Conservation (phyloP, 2,113 vertebrate species). For the Spermophilus dauricus region DNA sequence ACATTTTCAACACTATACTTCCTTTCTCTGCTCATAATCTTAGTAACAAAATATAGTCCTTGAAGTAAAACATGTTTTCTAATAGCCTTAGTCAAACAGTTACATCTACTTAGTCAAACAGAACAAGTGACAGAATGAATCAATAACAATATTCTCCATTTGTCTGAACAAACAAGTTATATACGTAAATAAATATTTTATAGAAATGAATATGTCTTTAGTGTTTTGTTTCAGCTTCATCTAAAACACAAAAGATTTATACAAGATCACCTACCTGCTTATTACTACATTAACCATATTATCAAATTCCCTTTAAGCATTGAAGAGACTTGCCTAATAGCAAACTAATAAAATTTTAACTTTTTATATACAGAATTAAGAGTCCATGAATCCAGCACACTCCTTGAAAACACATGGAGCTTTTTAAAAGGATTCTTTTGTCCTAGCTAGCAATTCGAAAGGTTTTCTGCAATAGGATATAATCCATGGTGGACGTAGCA, state of each 20-base stretch:
- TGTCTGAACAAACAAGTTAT: slow-evolving; percentile 82
- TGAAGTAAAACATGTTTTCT: slow-evolving; percentile 80
- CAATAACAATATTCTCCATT: slow-evolving; percentile 78
- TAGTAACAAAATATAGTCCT: slow-evolving; percentile 86
- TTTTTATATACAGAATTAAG: slow-evolving; percentile 81
- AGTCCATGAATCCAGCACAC: slow-evolving; percentile 78
- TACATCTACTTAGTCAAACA: slow-evolving; percentile 55
- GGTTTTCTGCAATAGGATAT: slow-evolving; percentile 70
- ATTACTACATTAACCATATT: slow-evolving; percentile 73
- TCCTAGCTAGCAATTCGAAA: slow-evolving; percentile 73
- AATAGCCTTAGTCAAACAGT: slow-evolving; percentile 74
- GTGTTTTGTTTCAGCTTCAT: slow-evolving; percentile 70
- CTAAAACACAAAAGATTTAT: slow-evolving; percentile 69
- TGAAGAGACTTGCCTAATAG: slow-evolving; percentile 81
- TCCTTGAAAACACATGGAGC: slow-evolving; percentile 63
- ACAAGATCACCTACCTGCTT: slow-evolving; percentile 77
- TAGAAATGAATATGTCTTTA: slow-evolving; percentile 80
- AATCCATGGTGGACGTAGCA: slow-evolving; percentile 2
- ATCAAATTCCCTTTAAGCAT: slow-evolving; percentile 79
- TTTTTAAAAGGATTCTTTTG: slow-evolving; percentile 79
- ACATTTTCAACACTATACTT: slow-evolving; percentile 76
- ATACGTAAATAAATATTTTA: slow-evolving; percentile 88
- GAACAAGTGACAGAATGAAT: slow-evolving; percentile 78
- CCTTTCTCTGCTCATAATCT: slow-evolving; percentile 81
- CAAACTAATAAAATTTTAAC: slow-evolving; percentile 77